phyloP scores from a whole-genome alignment of 1,140 invertebrate genomes.

The Cydia amplana region DNA sequence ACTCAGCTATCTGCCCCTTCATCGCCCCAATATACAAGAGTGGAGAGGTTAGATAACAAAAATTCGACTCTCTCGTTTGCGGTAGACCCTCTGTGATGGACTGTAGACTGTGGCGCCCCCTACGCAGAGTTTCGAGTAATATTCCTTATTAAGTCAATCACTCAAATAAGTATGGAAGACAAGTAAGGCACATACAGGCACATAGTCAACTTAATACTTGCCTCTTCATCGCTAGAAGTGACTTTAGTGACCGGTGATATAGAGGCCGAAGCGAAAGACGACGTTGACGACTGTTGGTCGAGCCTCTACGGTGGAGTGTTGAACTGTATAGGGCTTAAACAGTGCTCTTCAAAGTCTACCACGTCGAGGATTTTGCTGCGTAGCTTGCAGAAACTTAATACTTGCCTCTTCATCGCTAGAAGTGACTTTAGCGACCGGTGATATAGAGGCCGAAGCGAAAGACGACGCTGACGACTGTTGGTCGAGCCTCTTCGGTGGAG shows the following conservation, averaged over 20 bases:
- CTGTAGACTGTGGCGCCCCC: no score
- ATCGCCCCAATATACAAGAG: no score
- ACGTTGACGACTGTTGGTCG: conserved; percentile 46
- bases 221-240: conserved; percentile 64
- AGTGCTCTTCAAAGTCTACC: conserved; percentile 61
- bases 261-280: conserved; percentile 61
- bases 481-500: conserved; percentile 49
- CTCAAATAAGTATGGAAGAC: no score
- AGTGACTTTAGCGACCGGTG: conserved; percentile 56
- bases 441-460: conserved; percentile 62
- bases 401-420: conserved; percentile 66
- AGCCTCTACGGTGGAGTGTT: conserved; percentile 50
- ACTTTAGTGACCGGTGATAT: conserved; percentile 62
- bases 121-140: no score
- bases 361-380: conserved; percentile 43
- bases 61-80: no score
- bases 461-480: conserved; percentile 52
- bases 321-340: conserved; percentile 66
- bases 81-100: no score
- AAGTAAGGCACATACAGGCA: no score
- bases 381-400: not conserved
- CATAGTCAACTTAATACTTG: conserved; percentile 35
- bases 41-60: no score
- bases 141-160: no score
- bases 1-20: no score